Evolutionary conservation across 2,797 vertebrate genomes (phyloP).

Genomic region (Sebastes wilsoni): DNA sequence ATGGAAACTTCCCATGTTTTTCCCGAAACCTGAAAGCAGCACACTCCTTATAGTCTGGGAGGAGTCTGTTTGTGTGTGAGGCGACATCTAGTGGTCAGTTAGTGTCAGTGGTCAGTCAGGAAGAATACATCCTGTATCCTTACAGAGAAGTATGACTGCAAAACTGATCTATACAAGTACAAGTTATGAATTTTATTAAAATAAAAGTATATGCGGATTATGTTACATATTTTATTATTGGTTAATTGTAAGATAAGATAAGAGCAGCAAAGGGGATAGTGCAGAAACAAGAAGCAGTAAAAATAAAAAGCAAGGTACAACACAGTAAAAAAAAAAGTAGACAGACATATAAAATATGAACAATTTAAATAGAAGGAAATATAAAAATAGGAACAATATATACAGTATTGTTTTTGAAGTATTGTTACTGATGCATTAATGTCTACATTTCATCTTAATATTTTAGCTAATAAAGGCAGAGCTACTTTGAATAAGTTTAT

Average conservation of each 20-base stretch:
- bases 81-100: conserved; percentile 45
- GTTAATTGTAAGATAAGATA: neutral
- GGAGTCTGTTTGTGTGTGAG: neutral
- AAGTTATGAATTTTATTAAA: neutral
- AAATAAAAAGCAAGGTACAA: no score
- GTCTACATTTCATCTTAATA: neutral
- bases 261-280: no score
- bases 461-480: neutral
- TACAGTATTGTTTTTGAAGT: no score
- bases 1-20: accelerated
- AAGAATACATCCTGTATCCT: neutral
- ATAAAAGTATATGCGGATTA: neutral
- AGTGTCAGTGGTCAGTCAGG: neutral
- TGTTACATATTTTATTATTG: neutral
- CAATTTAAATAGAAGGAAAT: no score
- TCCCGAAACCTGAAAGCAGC: neutral
- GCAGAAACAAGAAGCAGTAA: no score
- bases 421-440: neutral
- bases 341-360: no score
- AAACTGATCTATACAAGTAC: neutral
- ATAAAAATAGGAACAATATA: no score
- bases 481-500: neutral
- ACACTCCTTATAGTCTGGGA: conserved; percentile 5
- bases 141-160: neutral
- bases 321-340: no score